Evolutionary conservation across 2,113 vertebrate genomes (phyloP).

Genomic region (Hyperoodon ampullatus): DNA sequence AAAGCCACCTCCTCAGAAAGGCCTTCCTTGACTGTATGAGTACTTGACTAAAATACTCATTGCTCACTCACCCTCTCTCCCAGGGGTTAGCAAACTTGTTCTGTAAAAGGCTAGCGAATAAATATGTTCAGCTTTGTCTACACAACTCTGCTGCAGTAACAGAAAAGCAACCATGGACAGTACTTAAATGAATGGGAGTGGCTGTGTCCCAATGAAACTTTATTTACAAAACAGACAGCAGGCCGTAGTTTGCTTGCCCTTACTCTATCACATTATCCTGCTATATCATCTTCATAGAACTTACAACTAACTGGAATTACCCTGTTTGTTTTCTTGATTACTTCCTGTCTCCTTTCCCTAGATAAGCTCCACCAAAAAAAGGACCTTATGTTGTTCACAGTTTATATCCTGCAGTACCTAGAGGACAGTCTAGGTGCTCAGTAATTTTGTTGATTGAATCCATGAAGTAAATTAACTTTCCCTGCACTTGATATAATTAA

Average conservation of each 20-base stretch:
- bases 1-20: background rate
- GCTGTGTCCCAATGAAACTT: background rate
- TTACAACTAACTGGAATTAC: background rate
- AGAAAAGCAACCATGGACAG: background rate
- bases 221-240: background rate
- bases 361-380: background rate
- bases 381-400: background rate
- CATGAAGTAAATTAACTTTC: background rate
- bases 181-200: background rate
- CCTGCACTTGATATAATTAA: background rate
- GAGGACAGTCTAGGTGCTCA: background rate
- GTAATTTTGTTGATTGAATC: background rate
- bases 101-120: background rate
- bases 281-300: background rate
- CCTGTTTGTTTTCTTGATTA: background rate
- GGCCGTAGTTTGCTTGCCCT: background rate
- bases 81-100: background rate
- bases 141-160: background rate
- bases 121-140: background rate
- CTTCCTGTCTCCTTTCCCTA: background rate
- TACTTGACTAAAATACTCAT: background rate
- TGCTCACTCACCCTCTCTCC: background rate
- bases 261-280: background rate
- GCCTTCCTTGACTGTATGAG: background rate
- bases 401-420: background rate